Percentiles rank a stretch among this genome's conserved stretches.
Conservation (phyloP, 2,113 vertebrate species). For the Thinocorus orbignyianus region DNA sequence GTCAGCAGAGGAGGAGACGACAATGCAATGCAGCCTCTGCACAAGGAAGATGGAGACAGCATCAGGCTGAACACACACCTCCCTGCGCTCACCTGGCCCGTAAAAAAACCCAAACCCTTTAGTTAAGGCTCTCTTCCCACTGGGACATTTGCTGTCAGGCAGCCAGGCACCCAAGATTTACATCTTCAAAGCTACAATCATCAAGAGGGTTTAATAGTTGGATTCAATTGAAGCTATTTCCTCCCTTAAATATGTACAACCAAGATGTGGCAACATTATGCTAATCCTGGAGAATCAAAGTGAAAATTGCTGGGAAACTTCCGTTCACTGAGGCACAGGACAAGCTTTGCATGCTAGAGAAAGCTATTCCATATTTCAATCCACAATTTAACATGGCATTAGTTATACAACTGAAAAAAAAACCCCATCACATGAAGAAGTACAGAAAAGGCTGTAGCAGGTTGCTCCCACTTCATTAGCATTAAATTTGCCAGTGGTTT, state of each 20-base stretch:
- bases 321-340: not conserved
- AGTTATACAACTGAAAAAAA: not conserved
- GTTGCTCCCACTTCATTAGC: not conserved
- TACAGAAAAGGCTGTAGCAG: not conserved
- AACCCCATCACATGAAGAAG: not conserved
- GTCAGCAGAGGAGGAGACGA: conserved; percentile 19
- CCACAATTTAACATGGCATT: not conserved
- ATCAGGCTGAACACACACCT: not conserved
- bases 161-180: not conserved
- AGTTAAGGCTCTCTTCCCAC: not conserved
- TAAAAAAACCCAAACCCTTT: not conserved
- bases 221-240: conserved; percentile 8
- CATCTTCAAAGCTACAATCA: conserved; percentile 6
- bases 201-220: not conserved
- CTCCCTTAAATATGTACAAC: not conserved
- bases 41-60: not conserved
- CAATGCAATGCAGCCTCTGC: not conserved
- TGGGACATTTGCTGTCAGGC: not conserved
- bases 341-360: not conserved
- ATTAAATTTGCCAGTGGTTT: not conserved
- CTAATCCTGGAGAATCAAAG: conserved; percentile 41
- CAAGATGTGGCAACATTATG: conserved; percentile 30
- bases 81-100: not conserved
- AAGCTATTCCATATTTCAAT: conserved; percentile 11
- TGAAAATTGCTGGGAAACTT: conserved; percentile 25